Conservation (phyloP, 2,113 vertebrate species). For the Irena cyanogastra region DNA sequence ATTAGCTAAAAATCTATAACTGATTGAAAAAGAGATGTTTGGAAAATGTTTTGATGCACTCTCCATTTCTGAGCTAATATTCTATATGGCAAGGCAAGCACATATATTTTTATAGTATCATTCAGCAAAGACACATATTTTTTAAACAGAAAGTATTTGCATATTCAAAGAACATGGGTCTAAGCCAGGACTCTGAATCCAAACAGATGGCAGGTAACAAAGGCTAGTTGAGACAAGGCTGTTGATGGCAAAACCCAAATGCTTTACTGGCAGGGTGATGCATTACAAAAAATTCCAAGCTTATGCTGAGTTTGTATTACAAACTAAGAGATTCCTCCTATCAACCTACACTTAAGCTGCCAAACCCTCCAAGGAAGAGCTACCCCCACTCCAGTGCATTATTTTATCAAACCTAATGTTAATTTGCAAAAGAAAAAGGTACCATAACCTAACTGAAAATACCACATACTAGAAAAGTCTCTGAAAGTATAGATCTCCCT, state of each 20-base stretch:
- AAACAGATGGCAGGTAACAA: slow-evolving; percentile 17
- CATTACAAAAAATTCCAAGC: not conserved
- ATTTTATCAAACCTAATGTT: not conserved
- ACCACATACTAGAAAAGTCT: not conserved
- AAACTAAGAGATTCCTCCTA: not conserved
- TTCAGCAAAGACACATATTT: not conserved
- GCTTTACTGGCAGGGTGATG: not conserved
- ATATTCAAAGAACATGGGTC: not conserved
- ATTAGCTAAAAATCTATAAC: not conserved
- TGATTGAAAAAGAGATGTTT: not conserved
- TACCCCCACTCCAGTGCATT: not conserved
- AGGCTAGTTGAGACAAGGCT: not conserved
- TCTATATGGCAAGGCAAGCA: not conserved
- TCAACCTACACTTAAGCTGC: not conserved
- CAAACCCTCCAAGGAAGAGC: not conserved
- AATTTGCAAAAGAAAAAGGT: slow-evolving; percentile 2
- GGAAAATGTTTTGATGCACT: not conserved
- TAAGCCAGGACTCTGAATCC: not conserved
- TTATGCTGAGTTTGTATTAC: not conserved
- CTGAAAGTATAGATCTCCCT: not conserved
- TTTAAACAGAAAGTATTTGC: not conserved
- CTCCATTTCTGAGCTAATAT: not conserved
- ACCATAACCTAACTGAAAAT: not conserved
- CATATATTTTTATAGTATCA: not conserved
- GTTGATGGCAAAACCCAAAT: not conserved